Conservation (phyloP, 2,888 invertebrate species). For the Drosophila merina region DNA sequence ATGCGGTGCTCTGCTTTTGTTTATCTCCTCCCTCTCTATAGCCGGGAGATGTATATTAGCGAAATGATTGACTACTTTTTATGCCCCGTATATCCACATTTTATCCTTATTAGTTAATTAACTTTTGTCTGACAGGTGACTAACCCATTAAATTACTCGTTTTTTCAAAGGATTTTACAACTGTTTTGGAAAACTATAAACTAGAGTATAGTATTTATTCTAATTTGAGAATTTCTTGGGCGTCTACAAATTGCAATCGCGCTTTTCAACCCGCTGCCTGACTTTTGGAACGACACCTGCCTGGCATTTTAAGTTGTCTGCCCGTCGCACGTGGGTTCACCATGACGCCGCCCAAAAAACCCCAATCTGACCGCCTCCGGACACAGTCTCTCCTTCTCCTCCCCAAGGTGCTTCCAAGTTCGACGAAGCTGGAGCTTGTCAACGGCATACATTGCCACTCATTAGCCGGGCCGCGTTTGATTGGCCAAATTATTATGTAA, state of each 20-base stretch:
- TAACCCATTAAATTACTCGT: background rate
- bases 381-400: background rate
- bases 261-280: slow-evolving; percentile 52
- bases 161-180: background rate
- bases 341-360: slow-evolving; percentile 43
- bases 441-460: slow-evolving; percentile 74
- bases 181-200: background rate
- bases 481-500: slow-evolving; percentile 82
- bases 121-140: background rate
- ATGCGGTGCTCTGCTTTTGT: slow-evolving; percentile 38
- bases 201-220: background rate
- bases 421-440: slow-evolving; percentile 28
- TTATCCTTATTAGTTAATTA: slow-evolving; percentile 8
- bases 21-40: slow-evolving; percentile 23
- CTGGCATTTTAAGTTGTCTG: slow-evolving; percentile 66
- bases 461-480: slow-evolving; percentile 75
- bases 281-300: slow-evolving; percentile 60
- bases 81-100: background rate
- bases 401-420: slow-evolving; percentile 11
- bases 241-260: slow-evolving; percentile 70
- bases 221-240: slow-evolving; percentile 65
- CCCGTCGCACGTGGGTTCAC: slow-evolving; percentile 52
- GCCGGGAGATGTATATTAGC: slow-evolving; percentile 15
- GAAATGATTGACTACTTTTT: slow-evolving; percentile 10
- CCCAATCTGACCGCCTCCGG: background rate